Base-by-base conservation (phyloP, 2,797 vertebrate species). In the Anguilla obscura region DNA sequence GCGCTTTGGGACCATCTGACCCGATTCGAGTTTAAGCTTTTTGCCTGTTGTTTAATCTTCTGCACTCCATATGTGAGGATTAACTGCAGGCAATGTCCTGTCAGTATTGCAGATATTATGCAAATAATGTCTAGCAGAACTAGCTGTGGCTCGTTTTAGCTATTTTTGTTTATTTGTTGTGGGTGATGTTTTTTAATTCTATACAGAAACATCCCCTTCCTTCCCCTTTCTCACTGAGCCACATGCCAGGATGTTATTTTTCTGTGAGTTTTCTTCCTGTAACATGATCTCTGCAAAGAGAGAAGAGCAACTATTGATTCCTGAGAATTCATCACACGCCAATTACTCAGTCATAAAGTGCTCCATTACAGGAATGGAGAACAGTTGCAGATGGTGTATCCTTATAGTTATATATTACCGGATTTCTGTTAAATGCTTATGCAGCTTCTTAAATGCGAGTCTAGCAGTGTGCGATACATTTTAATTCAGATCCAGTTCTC, bases 241-340 rank as follows among this genome's bases (percentile, higher is more conserved):
- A 83, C 40, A 16, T 84, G 83, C 45, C 16, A 85, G 33, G 82
- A 76, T 58, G 4, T 58, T 85, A 30, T 58, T 36, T 27, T 60
- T 1, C 18, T 2, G 48, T 30, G 56, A 27, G 30, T 66, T 30
- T 33, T 86, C 80, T 86, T 27, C 80, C 84, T 88, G 80, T 69
- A 89, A 89, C 84, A 52, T n/a, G 54, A 89, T 90, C 86, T 54
- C 54, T 86, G 83, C 54, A 84, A 87, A 89, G 87, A 85, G 66
- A 36, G 86, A 80, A 90, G 88, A 87, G 88, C 90, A 85, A 18
- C 85, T 89, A 91, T 91, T 90, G 90, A 92, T 91, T 82, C 63
- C 24, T 84, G 30, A 58, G 85, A 79, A 74, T 74, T 88, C 87
- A 88, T 88, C 89, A 74, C 85, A 86, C 58, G 79, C 33, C 33